These are phyloP conservation scores for Dysmachus trigonus DNA, from an alignment of 2,888 invertebrate species.

Conservation along the genomic window DNA sequence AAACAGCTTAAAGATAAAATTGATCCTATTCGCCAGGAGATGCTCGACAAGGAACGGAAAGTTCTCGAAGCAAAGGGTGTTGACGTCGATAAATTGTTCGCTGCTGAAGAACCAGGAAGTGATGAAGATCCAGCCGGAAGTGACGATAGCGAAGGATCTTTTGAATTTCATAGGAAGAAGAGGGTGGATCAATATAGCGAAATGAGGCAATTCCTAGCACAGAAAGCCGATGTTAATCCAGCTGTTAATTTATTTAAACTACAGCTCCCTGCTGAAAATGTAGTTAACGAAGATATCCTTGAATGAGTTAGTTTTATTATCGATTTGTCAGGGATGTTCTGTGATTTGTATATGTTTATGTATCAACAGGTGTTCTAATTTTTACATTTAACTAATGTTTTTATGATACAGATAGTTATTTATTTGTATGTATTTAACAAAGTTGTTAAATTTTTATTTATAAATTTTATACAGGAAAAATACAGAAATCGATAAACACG, in stretches of 20 bases:
- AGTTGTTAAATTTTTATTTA: background rate
- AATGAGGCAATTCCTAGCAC: conserved; percentile 61
- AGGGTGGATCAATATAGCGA: conserved; percentile 61
- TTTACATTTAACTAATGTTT: background rate
- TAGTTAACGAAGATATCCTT: conserved; percentile 57
- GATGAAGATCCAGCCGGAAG: conserved; percentile 49
- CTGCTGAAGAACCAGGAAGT: conserved; percentile 50
- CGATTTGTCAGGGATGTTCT: background rate
- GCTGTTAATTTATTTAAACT: conserved; percentile 60
- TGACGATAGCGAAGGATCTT: conserved; percentile 53
- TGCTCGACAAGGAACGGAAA: conserved; percentile 61
- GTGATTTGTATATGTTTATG: conserved; percentile 1
- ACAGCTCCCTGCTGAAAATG: conserved; percentile 50
- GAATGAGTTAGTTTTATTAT: background rate
- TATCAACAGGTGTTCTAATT: background rate
- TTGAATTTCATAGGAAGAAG: conserved; percentile 56
- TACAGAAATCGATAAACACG: background rate
- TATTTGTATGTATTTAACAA: background rate
- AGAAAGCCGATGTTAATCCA: conserved; percentile 61
- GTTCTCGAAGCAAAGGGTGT: conserved; percentile 61
- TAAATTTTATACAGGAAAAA: background rate
- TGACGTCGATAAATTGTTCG: conserved; percentile 60
- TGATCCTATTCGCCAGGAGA: conserved; percentile 62
- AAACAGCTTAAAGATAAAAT: conserved; percentile 62
- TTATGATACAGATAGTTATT: background rate